These are phyloP conservation scores for Otolemur crassicaudatus DNA, from an alignment of 2,797 vertebrate species.

Conservation along the genomic window DNA sequence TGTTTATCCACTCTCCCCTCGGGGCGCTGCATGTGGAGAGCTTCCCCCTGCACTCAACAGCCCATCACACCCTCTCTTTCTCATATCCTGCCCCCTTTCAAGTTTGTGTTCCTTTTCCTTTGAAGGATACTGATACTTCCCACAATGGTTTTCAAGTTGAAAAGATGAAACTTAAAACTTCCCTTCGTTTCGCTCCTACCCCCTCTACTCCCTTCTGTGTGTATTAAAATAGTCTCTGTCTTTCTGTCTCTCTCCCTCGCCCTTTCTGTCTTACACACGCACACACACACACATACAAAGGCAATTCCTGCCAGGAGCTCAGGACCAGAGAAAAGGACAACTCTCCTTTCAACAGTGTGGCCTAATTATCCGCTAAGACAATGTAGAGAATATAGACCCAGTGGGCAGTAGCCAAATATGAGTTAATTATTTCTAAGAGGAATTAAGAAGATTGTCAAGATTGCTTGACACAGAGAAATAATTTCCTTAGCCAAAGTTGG, in stretches of 20 bases:
- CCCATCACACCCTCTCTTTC: neutral
- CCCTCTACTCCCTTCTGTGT: neutral
- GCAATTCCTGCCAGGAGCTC: neutral
- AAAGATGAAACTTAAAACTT: constrained; percentile 72
- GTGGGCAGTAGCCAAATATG: neutral
- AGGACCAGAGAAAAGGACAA: neutral
- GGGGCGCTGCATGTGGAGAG: constrained; percentile 38
- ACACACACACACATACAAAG: neutral
- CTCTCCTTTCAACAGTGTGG: neutral
- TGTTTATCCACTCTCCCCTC: constrained; percentile 68
- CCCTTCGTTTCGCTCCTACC: constrained; percentile 10
- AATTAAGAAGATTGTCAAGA: neutral
- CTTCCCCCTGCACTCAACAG: constrained; percentile 71
- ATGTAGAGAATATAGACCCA: neutral
- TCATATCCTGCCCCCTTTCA: constrained; percentile 77
- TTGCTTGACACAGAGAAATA: neutral
- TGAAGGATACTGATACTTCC: constrained; percentile 73
- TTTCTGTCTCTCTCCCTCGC: neutral
- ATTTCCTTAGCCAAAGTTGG: neutral
- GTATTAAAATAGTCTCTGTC: constrained; percentile 63
- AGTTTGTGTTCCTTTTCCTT: constrained; percentile 68
- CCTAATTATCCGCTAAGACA: neutral
- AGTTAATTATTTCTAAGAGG: neutral
- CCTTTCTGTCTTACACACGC: neutral
- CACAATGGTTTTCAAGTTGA: constrained; percentile 64